phyloP scores from a whole-genome alignment of 1,140 invertebrate species.

The Frieseomelitta varia region DNA sequence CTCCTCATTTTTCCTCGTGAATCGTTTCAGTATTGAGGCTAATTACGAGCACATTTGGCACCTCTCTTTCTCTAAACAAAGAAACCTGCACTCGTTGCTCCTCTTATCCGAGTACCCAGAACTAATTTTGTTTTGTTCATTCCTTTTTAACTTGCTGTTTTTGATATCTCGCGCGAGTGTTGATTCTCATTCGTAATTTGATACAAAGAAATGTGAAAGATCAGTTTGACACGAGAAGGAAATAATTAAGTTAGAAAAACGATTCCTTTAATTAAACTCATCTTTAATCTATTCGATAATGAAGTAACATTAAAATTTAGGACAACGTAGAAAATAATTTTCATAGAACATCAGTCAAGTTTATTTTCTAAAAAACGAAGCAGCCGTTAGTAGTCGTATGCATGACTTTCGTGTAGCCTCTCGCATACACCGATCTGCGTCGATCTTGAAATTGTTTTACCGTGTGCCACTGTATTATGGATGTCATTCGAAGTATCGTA shows the following conservation, averaged over 20 bases:
- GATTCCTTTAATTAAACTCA: background rate
- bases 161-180: background rate
- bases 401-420: background rate
- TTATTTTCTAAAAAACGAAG: background rate
- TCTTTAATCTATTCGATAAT: background rate
- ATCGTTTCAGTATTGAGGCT: background rate
- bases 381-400: background rate
- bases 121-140: background rate
- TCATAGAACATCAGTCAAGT: background rate
- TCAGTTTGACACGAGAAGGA: background rate
- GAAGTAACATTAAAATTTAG: background rate
- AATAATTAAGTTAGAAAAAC: background rate
- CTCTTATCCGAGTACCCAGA: background rate
- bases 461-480: background rate
- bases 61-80: background rate
- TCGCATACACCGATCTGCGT: background rate
- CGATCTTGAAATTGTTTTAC: background rate
- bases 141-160: background rate
- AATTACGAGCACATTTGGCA: background rate
- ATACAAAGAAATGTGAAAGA: no score
- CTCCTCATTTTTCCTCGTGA: background rate
- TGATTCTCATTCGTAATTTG: background rate
- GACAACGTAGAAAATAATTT: background rate
- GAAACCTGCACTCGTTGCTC: background rate
- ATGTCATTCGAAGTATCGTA: constrained; percentile 13